These are phyloP conservation scores for Myathropa florea DNA, from an alignment of 2,888 invertebrate species.

Conservation along the genomic window DNA sequence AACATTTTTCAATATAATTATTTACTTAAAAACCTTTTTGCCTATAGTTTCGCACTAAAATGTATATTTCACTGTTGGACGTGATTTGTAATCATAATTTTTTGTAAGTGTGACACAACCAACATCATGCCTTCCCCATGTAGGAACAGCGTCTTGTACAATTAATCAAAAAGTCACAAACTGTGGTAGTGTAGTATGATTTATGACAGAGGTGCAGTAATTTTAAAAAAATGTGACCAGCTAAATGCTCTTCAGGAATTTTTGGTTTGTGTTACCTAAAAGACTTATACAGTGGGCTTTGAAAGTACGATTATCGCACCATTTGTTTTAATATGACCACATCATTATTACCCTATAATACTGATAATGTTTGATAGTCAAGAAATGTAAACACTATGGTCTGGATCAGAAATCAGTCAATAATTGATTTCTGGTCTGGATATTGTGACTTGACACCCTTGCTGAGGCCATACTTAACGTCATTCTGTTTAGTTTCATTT, in stretches of 20 bases:
- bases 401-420: too few relatives aligned
- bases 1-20: slow-evolving; percentile 20
- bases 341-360: too few relatives aligned
- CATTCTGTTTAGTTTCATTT: too few relatives aligned
- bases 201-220: slow-evolving; percentile 38
- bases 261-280: background rate
- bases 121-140: slow-evolving; percentile 15
- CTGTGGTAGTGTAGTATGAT: slow-evolving; percentile 23
- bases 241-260: slow-evolving; percentile 19
- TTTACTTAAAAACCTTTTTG: slow-evolving; percentile 39
- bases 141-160: slow-evolving; percentile 23
- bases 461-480: too few relatives aligned
- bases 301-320: background rate
- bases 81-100: slow-evolving; percentile 54
- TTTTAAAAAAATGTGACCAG: slow-evolving; percentile 23
- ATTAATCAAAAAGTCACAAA: slow-evolving; percentile 49
- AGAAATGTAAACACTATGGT: too few relatives aligned
- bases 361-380: too few relatives aligned
- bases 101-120: slow-evolving; percentile 43
- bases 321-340: too few relatives aligned
- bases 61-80: slow-evolving; percentile 38
- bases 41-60: slow-evolving; percentile 52
- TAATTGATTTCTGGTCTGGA: too few relatives aligned
- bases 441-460: too few relatives aligned
- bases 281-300: background rate